Evolutionary conservation across 2,113 vertebrate genomes (phyloP), one percentile per base, ranked within the genome.

Genomic region (Terrapene triunguis): DNA sequence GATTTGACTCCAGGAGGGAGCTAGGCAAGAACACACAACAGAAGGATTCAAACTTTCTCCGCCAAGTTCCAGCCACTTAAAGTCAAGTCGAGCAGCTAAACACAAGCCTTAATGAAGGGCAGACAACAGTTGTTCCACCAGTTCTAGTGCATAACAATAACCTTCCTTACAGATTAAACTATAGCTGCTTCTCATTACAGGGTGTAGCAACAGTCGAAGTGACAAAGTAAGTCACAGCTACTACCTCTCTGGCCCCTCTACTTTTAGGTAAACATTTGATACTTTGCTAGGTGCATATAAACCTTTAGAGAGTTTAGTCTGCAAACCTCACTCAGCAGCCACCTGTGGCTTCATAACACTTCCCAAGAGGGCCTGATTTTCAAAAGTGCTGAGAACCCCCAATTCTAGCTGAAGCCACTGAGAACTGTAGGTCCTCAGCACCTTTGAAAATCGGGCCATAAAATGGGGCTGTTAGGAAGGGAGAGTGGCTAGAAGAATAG

Each of bases 91-190:
- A 87, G 92, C 59, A 88, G 69, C 54, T 88, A 32, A 91, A 95
- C 79, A 14, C 14, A 17, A n/a, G 74, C 53, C 3, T 54, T 96
- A 95, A 94, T 32, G 14, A 9, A 54, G 81, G 54, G 54, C 81
- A 82, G n/a, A 88, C 93, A 87, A 9, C 82, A 94, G 96, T 92
- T 95, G 95, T 89, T 82, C 69, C 94, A 92, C 96, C 96, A 97
- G 94, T 96, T 97, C 72, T 72, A 29, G n/a, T 5, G 42, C 79
- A 69, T 93, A 72, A 38, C 10, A 94, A 94, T 54, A 85, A 93
- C 51, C 79, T 91, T 84, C 42, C 44, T 96, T 95, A 72, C 85
- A 79, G 13, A 87, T 87, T 72, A 78, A 47, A 8, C 65, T 38
- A 53, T 38, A 78, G 53, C 94, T 51, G 50, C 90, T 55, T 42